Evolutionary conservation across 1,140 invertebrate species (phyloP), one percentile per base, ranked within the genome.

Genomic region (Muscidifurax raptorellus): DNA sequence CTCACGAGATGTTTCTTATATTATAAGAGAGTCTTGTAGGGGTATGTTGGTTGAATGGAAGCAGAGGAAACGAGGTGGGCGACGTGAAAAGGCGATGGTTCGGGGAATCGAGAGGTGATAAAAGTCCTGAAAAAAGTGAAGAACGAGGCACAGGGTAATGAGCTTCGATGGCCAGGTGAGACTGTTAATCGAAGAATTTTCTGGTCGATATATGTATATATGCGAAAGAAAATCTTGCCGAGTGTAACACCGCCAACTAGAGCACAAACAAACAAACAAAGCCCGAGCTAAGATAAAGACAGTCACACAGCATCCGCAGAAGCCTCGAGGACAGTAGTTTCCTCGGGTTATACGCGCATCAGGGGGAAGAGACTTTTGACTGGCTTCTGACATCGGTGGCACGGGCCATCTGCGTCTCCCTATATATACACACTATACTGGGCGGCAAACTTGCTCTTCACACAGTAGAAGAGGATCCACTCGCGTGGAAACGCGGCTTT

Each of bases 401-500:
- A 86, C 85, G 83, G 85, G 86, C 86, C 87, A 88, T 87, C 86
- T 87, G 86, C 77, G 52, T 67, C 44, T 40, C 64, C 36, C 40
- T 64, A 7, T 28, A 72, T 47, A 12, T 74, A 22, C n/a, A 18
- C 18, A 12, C n/a, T 36, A 27, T 36, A 67, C 80, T 72, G 67
- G 82, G 44, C 83, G 80, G 80, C 81, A 36, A 75, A 83, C 77
- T 75, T 40, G n/a, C 72, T 75, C 47, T 30, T 27, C 12, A 69
- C 12, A 69, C 25, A 27, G 36, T 40, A 40, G 10, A 44, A 28
- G 44, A 86, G 76, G 77, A 86, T 78, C 67, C 83, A 87, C 77
- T 86, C 86, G 81, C 74, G 80, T 86, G 87, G 85, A 88, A 88
- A 88, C 67, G 52, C 66, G 77, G 79, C 75, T 86, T 87, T 88